Evolutionary conservation across 92 coral and sea anemone species (phyloP), one percentile per base, ranked within the genome.

Genomic region (Zoanthus sansibaricus): DNA sequence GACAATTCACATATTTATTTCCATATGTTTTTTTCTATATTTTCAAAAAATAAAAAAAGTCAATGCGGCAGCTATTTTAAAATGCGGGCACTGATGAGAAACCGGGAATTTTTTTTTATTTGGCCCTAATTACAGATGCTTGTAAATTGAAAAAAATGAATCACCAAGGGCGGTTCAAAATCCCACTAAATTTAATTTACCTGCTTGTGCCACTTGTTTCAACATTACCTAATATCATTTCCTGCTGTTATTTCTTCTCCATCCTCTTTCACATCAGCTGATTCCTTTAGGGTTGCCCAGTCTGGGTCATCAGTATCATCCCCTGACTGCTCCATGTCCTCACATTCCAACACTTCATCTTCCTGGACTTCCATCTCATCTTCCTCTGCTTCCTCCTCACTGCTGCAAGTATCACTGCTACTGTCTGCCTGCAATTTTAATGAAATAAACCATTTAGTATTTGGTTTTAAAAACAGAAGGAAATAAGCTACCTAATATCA

Each of bases 301-400:
- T 71, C 76, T 71, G 76, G 76, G 54, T 71, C 76, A 71, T 71
- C 54, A 71, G 54, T 71, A 71, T 71, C 76, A 71, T 71, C 51
- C 54, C 76, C 76, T 33, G 76, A 12, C 51, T 71, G 52, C 51
- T 71, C 54, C 76, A 42, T 71, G 76, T 37, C 76, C 76, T 71
- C 76, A 71, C 51, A 71, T 71, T 44, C 54, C 54, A 71, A 71
- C 76, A 33, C 20, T 71, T 71, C 76, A 9, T 71, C 54, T 71
- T 71, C 76, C 73, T 68, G 42, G 76, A 71, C 76, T 71, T 71
- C 52, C 48, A 71, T 71, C 76, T 71, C 76, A 71, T 71, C 76
- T 71, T 71, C 76, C 76, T 71, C 76, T 71, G 76, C 76, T 71
- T 71, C 76, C 76, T 71, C 76, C 54, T 71, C 76, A 71, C 76